Percentiles rank a stretch among this genome's conserved stretches.
phyloP scores from a whole-genome alignment of 2,797 vertebrate species.

The Sebastes diploproa region DNA sequence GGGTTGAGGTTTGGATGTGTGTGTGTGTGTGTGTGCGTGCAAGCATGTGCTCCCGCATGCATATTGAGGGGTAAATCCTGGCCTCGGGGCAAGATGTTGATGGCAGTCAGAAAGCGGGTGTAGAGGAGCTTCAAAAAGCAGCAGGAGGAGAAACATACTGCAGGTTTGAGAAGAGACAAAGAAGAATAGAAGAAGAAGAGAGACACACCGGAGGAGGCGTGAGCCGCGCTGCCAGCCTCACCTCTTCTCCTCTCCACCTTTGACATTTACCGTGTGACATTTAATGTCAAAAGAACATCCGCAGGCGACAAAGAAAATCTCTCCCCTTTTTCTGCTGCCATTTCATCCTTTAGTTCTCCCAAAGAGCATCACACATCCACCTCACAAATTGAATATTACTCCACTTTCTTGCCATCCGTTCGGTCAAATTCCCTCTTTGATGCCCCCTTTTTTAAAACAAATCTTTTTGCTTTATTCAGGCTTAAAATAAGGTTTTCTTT shows the following conservation, averaged over 20 bases:
- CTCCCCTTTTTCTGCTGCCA: constrained; percentile 21
- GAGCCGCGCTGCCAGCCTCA: constrained; percentile 17
- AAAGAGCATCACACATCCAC: constrained; percentile 52
- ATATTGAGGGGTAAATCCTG: constrained; percentile 68
- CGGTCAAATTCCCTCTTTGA: constrained; percentile 52
- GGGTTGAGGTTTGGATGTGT: background rate
- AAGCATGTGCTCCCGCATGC: constrained; percentile 49
- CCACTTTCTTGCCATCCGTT: constrained; percentile 45
- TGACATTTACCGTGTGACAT: constrained; percentile 75
- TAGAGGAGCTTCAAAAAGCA: constrained; percentile 48
- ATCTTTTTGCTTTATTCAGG: constrained; percentile 21
- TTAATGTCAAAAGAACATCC: constrained; percentile 64
- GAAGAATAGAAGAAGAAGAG: constrained; percentile 1
- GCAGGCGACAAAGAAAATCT: constrained; percentile 45
- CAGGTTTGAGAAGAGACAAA: constrained; percentile 42
- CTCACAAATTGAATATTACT: constrained; percentile 74
- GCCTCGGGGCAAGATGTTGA: constrained; percentile 72
- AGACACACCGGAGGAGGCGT: constrained; percentile 15
- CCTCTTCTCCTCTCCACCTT: constrained; percentile 62
- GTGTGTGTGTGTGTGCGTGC: constrained; percentile 14
- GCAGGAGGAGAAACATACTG: constrained; percentile 20
- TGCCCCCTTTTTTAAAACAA: background rate
- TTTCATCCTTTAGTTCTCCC: constrained; percentile 46
- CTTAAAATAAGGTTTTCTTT: background rate
- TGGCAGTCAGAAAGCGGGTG: constrained; percentile 66